These are phyloP conservation scores for Microcebus lehilahytsara DNA, from an alignment of 2,113 vertebrate genomes.

Conservation along the genomic window DNA sequence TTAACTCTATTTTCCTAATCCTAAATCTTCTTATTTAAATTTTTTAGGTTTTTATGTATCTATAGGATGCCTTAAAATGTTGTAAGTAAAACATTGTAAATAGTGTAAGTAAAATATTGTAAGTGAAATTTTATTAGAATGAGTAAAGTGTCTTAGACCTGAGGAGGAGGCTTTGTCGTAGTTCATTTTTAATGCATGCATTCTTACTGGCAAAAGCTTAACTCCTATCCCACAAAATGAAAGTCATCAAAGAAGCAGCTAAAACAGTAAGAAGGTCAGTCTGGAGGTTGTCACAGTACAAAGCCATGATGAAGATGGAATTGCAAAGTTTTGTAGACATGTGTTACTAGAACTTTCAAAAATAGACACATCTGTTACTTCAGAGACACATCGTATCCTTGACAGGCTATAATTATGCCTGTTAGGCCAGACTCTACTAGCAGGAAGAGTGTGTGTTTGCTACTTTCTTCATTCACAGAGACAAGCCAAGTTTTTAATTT, in stretches of 20 bases:
- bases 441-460: slow-evolving; percentile 29
- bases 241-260: not conserved
- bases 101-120: not conserved
- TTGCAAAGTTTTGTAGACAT: slow-evolving; percentile 64
- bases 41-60: not conserved
- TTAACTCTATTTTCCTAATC: not conserved
- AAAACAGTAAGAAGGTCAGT: slow-evolving; percentile 63
- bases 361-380: slow-evolving; percentile 68
- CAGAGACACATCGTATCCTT: slow-evolving; percentile 68
- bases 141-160: not conserved
- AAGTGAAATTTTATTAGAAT: not conserved
- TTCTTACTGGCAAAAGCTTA: not conserved
- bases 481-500: slow-evolving; percentile 38
- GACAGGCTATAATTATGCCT: slow-evolving; percentile 68
- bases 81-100: not conserved
- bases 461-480: slow-evolving; percentile 1
- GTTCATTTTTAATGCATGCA: not conserved
- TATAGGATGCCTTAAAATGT: not conserved
- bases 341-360: slow-evolving; percentile 66
- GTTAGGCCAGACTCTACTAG: slow-evolving; percentile 55
- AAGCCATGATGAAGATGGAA: slow-evolving; percentile 66
- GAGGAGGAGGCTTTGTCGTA: not conserved
- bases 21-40: not conserved
- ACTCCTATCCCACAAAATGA: not conserved
- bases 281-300: slow-evolving; percentile 65